These are phyloP conservation scores for Myrmecobius fasciatus DNA, from an alignment of 2,113 vertebrate genomes.

Conservation along the genomic window DNA sequence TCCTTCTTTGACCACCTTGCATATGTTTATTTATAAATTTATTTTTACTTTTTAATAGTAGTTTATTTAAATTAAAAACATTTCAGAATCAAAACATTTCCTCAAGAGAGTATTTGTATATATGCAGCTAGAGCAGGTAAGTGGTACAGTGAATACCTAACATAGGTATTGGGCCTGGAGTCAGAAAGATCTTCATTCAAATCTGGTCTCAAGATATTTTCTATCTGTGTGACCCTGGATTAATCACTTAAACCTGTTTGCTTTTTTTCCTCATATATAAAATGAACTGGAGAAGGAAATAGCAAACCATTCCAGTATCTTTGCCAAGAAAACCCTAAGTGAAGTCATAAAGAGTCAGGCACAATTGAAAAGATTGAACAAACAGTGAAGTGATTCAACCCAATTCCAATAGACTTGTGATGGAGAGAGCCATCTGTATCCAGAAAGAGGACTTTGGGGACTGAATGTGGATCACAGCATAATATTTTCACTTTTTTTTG, in stretches of 20 bases:
- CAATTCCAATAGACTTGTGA: no score
- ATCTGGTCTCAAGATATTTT: neutral
- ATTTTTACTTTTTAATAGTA: neutral
- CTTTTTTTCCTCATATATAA: neutral
- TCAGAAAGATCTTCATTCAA: neutral
- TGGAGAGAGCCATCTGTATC: no score
- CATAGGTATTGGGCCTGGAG: neutral
- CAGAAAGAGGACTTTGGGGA: no score
- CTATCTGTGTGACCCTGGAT: neutral
- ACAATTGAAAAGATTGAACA: neutral
- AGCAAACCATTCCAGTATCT: neutral
- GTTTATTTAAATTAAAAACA: neutral
- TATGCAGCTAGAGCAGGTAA: neutral
- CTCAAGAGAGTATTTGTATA: neutral
- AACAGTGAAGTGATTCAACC: no score
- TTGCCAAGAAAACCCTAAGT: neutral
- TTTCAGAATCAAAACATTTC: neutral
- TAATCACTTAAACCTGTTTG: neutral
- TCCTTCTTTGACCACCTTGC: neutral
- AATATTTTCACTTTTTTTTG: no score
- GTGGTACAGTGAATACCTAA: neutral
- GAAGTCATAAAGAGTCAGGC: neutral
- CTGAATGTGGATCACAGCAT: no score
- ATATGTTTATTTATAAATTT: neutral
- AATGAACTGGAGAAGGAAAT: neutral